Evolutionary conservation across 2,888 invertebrate genomes (phyloP), one percentile per base, ranked within the genome.

Genomic region (Pseudanteris insignis): DNA sequence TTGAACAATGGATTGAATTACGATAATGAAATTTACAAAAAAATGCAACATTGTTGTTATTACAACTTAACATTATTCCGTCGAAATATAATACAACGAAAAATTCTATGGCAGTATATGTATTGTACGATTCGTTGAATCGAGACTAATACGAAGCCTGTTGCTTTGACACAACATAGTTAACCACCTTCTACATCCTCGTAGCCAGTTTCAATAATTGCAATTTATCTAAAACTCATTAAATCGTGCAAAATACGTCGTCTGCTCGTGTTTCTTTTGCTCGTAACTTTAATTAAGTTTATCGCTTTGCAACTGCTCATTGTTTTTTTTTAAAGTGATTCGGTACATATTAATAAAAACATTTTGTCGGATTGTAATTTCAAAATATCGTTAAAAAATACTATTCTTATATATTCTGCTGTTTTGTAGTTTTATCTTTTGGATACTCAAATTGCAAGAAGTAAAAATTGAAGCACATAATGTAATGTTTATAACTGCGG

Each of bases 131-230:
- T 46, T 29, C 46, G 25, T 14, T 38, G 53, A 34, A 59, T 59
- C 37, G 46, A 47, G 53, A 47, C 44, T 47, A 29, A 47, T 47
- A 46, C 30, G 34, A 46, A 47, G 59, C 59, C 59, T 59, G 59
- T 59, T 59, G 59, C 59, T 47, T 47, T 53, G 37, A 32, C 32
- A 40, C 41, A 59, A 53, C 47, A 41, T 53, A 51, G 53, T 59
- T 47, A 59, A 59, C 59, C 47, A 25, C 29, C 24, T 28, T 30
- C 36, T 26, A 21, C 29, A 25, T 38, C 30, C 29, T 30, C 28
- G 18, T 41, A 24, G 13, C 34, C 28, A 14, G 24, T 33, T 53
- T 32, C 38, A 53, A 60, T 54, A 48, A 54, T 54, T 47, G 46
- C 41, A 53, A 60, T 60, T 41, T 46, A 43, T 30, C 43, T 43